phyloP scores from a whole-genome alignment of 2,888 invertebrate species.

The Dendrolimus pini region DNA sequence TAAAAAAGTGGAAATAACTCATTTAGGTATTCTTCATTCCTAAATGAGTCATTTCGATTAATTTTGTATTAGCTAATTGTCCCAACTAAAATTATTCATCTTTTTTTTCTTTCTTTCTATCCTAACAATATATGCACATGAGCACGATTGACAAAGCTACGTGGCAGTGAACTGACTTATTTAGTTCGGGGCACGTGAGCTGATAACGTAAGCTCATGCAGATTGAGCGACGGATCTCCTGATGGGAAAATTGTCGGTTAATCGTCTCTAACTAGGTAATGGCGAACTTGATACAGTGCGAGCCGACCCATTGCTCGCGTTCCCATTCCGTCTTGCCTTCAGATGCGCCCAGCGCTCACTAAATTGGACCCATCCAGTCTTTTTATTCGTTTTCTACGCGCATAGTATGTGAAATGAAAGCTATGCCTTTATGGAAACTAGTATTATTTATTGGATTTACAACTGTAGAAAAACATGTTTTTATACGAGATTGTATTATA shows the following conservation, averaged over 20 bases:
- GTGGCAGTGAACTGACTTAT: conserved; percentile 1
- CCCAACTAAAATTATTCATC: too few species aligned
- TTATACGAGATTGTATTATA: too few species aligned
- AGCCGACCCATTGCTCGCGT: conserved; percentile 38
- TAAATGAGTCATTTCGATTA: too few species aligned
- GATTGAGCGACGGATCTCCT: conserved; percentile 42
- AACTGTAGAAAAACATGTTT: too few species aligned
- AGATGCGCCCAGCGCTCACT: conserved; percentile 11
- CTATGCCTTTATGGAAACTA: background rate
- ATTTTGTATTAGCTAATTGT: too few species aligned
- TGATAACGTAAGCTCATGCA: conserved; percentile 37
- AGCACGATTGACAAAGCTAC: background rate
- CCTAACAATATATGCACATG: background rate
- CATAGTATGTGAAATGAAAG: background rate
- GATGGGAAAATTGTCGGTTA: conserved; percentile 62
- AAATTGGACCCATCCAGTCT: conserved; percentile 8
- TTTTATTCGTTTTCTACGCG: background rate
- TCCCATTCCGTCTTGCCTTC: conserved; percentile 23
- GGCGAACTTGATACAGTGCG: conserved; percentile 49
- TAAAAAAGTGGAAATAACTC: too few species aligned
- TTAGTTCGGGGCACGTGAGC: conserved; percentile 28
- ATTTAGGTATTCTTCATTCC: too few species aligned
- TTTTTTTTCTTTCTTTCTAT: too few species aligned
- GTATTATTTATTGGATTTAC: background rate
- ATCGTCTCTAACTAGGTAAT: conserved; percentile 65